These are phyloP conservation scores for Callocephalon fimbriatum DNA, from an alignment of 2,113 vertebrate genomes.

Conservation along the genomic window DNA sequence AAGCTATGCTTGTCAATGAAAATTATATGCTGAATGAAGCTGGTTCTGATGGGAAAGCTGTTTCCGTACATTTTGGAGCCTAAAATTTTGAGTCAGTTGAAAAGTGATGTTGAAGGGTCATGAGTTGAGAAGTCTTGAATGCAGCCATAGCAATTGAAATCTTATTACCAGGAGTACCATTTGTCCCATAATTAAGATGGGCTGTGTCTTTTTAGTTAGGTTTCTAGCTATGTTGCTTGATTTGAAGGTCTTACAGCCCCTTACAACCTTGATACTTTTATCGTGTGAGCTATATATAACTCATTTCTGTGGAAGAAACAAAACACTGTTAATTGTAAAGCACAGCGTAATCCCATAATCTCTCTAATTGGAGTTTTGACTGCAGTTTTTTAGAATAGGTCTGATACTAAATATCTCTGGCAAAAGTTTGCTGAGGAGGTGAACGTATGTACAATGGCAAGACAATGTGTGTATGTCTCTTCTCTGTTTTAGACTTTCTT, in stretches of 20 bases:
- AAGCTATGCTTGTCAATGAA: background rate
- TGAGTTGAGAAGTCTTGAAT: background rate
- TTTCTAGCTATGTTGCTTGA: background rate
- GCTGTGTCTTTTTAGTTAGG: background rate
- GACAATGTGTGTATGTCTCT: background rate
- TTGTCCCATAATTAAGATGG: background rate
- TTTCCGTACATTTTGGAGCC: background rate
- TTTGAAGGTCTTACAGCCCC: background rate
- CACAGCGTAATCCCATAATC: background rate
- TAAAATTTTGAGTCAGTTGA: background rate
- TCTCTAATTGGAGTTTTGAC: background rate
- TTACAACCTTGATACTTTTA: background rate
- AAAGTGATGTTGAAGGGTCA: background rate
- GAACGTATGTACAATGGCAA: background rate
- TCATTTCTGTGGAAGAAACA: background rate
- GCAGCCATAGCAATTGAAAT: background rate
- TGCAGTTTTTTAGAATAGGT: background rate
- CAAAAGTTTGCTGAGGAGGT: background rate
- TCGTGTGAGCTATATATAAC: background rate
- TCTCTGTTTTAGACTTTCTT: background rate
- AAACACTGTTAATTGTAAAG: background rate
- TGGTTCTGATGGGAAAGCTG: fast-evolving
- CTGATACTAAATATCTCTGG: background rate
- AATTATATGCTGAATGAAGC: background rate
- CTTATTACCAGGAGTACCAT: background rate